phyloP scores from a whole-genome alignment of 23 tunicate species.

The Phallusia fumigata region DNA sequence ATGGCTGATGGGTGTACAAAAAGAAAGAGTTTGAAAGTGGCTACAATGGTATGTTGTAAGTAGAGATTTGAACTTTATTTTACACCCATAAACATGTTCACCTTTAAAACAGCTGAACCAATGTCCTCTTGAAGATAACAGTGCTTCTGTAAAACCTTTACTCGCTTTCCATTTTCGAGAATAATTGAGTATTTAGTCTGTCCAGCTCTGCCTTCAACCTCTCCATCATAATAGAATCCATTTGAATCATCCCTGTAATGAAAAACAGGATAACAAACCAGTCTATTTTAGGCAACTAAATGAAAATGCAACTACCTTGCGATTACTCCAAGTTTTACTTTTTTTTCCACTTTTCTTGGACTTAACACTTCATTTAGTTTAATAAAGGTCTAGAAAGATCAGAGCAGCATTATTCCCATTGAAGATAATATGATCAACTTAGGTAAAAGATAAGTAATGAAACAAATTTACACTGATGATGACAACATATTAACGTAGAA shows the following conservation, averaged over 20 bases:
- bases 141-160: not conserved
- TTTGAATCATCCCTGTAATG: not conserved
- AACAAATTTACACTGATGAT: too few species aligned
- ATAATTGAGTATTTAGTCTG: not conserved
- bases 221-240: constrained; percentile 1
- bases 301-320: not conserved
- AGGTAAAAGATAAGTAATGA: too few species aligned
- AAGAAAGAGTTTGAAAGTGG: not conserved
- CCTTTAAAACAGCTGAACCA: not conserved
- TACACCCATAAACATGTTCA: not conserved
- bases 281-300: not conserved
- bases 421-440: too few species aligned
- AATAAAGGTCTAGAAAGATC: not conserved
- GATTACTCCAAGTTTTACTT: not conserved
- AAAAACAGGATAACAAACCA: not conserved
- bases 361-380: not conserved
- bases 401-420: too few species aligned
- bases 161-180: not conserved
- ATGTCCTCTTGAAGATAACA: not conserved
- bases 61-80: too few species aligned
- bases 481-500: too few species aligned
- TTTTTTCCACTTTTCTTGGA: not conserved
- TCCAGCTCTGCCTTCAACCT: constrained; percentile 2
- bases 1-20: not conserved
- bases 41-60: too few species aligned